Conservation (phyloP, 2,113 vertebrate genomes). For the Rhizomys pruinosus region DNA sequence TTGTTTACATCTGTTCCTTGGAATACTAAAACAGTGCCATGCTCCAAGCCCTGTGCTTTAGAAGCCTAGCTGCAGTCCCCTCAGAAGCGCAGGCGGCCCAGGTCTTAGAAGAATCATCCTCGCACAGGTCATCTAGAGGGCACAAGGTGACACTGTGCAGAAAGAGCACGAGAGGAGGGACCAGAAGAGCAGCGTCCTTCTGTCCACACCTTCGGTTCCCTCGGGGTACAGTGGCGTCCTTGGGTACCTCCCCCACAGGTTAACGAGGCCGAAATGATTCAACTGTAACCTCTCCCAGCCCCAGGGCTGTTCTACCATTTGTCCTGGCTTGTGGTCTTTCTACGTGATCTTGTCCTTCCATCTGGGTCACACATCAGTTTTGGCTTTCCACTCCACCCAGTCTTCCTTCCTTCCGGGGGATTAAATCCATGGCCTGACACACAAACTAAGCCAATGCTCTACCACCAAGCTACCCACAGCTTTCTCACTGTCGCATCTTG, state of each 20-base stretch:
- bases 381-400: not conserved
- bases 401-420: not conserved
- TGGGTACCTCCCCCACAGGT: not conserved
- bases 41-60: not conserved
- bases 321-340: not conserved
- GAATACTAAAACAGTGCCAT: slow-evolving; percentile 41
- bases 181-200: not conserved
- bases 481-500: not conserved
- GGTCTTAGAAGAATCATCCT: not conserved
- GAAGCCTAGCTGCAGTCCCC: not conserved
- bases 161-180: not conserved
- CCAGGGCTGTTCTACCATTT: not conserved
- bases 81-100: not conserved
- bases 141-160: not conserved
- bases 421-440: not conserved
- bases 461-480: not conserved
- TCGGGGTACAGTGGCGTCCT: not conserved
- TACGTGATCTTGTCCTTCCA: not conserved
- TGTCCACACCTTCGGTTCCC: not conserved
- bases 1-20: slow-evolving; percentile 63
- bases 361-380: not conserved
- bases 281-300: not conserved
- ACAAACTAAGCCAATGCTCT: not conserved
- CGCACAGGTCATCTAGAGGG: not conserved
- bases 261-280: not conserved